A percentile compares a stretch with the other conserved stretches of the same genome.
phyloP scores from a whole-genome alignment of 2,113 vertebrate species.

The Sylvietta virens region DNA sequence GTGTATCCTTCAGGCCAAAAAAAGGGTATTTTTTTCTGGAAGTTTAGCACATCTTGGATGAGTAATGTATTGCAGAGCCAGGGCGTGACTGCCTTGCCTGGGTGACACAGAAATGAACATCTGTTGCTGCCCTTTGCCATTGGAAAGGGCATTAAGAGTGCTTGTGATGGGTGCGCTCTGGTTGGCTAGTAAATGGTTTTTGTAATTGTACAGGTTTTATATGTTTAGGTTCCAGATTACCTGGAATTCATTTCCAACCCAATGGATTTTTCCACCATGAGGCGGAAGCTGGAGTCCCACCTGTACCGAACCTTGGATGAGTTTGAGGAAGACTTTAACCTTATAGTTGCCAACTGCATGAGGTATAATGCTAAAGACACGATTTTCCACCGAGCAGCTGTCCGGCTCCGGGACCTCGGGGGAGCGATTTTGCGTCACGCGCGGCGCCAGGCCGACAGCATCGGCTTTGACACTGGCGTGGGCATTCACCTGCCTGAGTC shows the following conservation, averaged over 20 bases:
- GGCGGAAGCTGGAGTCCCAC: conserved; percentile 89
- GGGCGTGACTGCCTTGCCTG: not conserved
- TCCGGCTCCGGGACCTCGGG: conserved; percentile 89
- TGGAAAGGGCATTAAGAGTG: conserved; percentile 46
- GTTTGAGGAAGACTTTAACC: conserved; percentile 95
- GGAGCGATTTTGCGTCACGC: conserved; percentile 90
- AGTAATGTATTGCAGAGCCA: not conserved
- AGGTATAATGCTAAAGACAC: conserved; percentile 97
- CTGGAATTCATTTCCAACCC: conserved; percentile 95
- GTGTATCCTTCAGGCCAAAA: not conserved
- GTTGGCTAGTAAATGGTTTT: conserved; percentile 82
- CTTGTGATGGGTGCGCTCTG: conserved; percentile 67
- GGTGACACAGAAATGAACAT: not conserved
- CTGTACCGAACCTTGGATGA: conserved; percentile 87
- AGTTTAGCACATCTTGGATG: not conserved
- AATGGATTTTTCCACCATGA: conserved; percentile 99
- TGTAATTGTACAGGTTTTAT: conserved; percentile 86
- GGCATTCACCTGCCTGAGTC: conserved; percentile 91
- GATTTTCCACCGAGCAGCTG: conserved; percentile 91
- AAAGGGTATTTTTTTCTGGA: not conserved
- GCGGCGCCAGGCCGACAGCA: conserved; percentile 88
- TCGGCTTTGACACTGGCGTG: conserved; percentile 86
- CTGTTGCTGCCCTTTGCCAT: not conserved
- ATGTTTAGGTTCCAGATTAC: conserved; percentile 96
- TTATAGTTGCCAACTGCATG: conserved; percentile 98